Percentiles rank a stretch among this genome's conserved stretches.
Evolutionary conservation across 2,888 invertebrate species (phyloP).

Genomic region (Ochlodes sylvanus): DNA sequence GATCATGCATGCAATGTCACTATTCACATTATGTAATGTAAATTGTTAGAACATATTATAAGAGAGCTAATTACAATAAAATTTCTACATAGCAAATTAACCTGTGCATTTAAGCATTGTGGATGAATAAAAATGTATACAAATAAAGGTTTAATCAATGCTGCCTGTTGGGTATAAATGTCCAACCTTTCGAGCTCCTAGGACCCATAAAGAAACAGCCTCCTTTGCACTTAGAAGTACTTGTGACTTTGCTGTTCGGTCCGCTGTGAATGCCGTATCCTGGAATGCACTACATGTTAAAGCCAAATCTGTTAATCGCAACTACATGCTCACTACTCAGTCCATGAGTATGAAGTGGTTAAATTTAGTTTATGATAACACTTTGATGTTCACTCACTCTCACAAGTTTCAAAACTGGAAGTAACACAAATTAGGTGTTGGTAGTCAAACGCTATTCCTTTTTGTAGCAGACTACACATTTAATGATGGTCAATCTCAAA

Average conservation of each 20-base stretch:
- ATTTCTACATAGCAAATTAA: slow-evolving; percentile 34
- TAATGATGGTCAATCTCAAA: neutral
- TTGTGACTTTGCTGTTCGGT: slow-evolving; percentile 89
- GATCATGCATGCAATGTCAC: slow-evolving; percentile 31
- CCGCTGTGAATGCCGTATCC: slow-evolving; percentile 89
- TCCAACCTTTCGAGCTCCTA: slow-evolving; percentile 96
- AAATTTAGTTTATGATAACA: slow-evolving; percentile 21
- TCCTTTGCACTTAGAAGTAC: slow-evolving; percentile 96
- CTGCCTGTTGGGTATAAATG: slow-evolving; percentile 58
- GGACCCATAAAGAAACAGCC: slow-evolving; percentile 97
- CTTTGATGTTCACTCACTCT: slow-evolving; percentile 20
- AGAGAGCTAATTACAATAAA: slow-evolving; percentile 22
- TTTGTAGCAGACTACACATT: slow-evolving; percentile 20
- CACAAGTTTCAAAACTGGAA: slow-evolving; percentile 19
- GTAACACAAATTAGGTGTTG: slow-evolving; percentile 20
- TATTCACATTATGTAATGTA: slow-evolving; percentile 12
- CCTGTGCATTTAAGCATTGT: slow-evolving; percentile 54
- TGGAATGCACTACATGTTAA: slow-evolving; percentile 86
- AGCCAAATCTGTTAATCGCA: slow-evolving; percentile 77
- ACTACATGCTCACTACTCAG: slow-evolving; percentile 73
- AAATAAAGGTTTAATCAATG: slow-evolving; percentile 42
- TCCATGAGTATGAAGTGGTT: slow-evolving; percentile 42
- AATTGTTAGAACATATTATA: slow-evolving; percentile 11
- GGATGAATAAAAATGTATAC: slow-evolving; percentile 57
- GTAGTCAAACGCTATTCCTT: slow-evolving; percentile 17